Evolutionary conservation across 2,888 invertebrate genomes (phyloP).

Genomic region (Odontocolon sp.): DNA sequence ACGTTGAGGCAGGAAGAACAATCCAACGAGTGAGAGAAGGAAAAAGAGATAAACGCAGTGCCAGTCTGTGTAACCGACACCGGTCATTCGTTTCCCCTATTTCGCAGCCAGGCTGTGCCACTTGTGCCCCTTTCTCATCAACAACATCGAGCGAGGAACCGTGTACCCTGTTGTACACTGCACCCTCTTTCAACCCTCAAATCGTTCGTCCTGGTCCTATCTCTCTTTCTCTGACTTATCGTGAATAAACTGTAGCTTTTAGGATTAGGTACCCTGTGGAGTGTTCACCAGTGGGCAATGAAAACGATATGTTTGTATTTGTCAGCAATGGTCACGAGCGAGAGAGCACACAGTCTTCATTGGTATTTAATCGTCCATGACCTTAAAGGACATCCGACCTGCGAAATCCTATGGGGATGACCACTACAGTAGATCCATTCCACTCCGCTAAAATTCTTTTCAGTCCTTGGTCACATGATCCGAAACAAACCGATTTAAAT

Average conservation of each 20-base stretch:
- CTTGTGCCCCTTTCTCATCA: slow-evolving; percentile 66
- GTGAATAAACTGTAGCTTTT: slow-evolving; percentile 34
- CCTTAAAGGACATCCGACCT: slow-evolving; percentile 53
- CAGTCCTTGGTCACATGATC: background rate
- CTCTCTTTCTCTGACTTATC: slow-evolving; percentile 16
- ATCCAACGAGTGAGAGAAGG: slow-evolving; percentile 26
- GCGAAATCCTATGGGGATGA: slow-evolving; percentile 38
- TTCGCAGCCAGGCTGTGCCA: slow-evolving; percentile 74
- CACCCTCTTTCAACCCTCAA: too few species aligned
- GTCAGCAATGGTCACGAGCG: slow-evolving; percentile 50
- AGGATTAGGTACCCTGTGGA: slow-evolving; percentile 38
- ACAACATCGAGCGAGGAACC: slow-evolving; percentile 34
- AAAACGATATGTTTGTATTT: slow-evolving; percentile 74
- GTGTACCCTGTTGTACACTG: slow-evolving; percentile 21
- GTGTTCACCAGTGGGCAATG: slow-evolving; percentile 56
- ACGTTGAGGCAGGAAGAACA: slow-evolving; percentile 30
- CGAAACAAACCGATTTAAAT: background rate
- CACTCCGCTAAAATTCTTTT: background rate
- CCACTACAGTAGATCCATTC: background rate
- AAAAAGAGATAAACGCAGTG: slow-evolving; percentile 66
- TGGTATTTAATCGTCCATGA: slow-evolving; percentile 60
- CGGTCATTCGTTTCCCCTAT: slow-evolving; percentile 76
- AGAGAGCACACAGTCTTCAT: slow-evolving; percentile 45
- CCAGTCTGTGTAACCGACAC: slow-evolving; percentile 79
- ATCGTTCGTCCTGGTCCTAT: slow-evolving; percentile 23